These are phyloP conservation scores for Orthosia gothica DNA, from an alignment of 2,888 invertebrate genomes.

Conservation along the genomic window DNA sequence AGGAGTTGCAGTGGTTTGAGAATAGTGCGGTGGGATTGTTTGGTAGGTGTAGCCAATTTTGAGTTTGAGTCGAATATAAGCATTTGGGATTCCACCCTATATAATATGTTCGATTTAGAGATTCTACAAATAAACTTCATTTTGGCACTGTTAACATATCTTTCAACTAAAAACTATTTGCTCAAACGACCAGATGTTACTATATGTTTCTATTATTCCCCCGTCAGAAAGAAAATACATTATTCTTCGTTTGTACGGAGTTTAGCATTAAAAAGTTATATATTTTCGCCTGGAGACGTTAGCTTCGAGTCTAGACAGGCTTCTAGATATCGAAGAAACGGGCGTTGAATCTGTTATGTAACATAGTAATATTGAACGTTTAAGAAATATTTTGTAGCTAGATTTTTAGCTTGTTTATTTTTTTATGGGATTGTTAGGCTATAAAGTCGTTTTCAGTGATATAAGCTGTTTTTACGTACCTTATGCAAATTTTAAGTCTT, in stretches of 20 bases:
- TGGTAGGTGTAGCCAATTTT: no score
- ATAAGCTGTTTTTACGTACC: no score
- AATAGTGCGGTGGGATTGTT: no score
- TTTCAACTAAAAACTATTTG: slow-evolving; percentile 7
- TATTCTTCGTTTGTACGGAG: slow-evolving; percentile 39
- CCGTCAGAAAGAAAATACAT: slow-evolving; percentile 27
- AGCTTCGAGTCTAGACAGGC: slow-evolving; percentile 21
- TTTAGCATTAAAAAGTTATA: slow-evolving; percentile 38
- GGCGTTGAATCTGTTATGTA: slow-evolving; percentile 12
- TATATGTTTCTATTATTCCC: slow-evolving; percentile 6
- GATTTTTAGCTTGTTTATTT: not conserved
- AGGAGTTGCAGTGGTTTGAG: no score
- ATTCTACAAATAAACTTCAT: not conserved
- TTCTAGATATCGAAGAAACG: slow-evolving; percentile 16
- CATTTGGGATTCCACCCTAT: no score
- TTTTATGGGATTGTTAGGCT: not conserved
- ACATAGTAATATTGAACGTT: not conserved
- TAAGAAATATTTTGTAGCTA: not conserved
- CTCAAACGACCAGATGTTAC: slow-evolving; percentile 17
- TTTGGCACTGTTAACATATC: not conserved
- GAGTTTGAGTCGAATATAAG: no score
- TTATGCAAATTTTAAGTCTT: not conserved
- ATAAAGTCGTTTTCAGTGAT: no score
- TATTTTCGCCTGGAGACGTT: slow-evolving; percentile 24
- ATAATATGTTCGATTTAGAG: no score